Evolutionary conservation across 2,113 vertebrate species (phyloP), one percentile per base, ranked within the genome.

Genomic region (Coptodon rendalli): DNA sequence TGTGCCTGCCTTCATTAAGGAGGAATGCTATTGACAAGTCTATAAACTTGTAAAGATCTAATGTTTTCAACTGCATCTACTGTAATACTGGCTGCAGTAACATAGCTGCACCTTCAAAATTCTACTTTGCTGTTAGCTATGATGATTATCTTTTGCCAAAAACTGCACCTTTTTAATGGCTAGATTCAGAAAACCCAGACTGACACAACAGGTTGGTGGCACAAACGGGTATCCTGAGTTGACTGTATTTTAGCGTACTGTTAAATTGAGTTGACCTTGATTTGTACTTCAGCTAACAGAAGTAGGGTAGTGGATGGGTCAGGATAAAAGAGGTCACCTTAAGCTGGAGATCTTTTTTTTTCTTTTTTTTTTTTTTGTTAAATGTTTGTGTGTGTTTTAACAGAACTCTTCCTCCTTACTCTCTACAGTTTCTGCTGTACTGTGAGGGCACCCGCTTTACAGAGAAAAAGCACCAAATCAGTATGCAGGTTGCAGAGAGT

Each of bases 391-490:
- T 81, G 48, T 79, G 7, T 85, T 2, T 56, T 89, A 83, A 87
- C 71, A 12, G 17, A 6, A 14, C 57, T 89, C 84, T 22, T 66
- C 6, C 27, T 78, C 71, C 45, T 78, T 29, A 84, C 9, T 40
- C 50, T 78, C 40, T 43, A 48, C 87, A 99, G 99, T 99, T 99
- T 78, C 97, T 99, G 76, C 95, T 99, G 89, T 99, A 99, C 91
- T 99, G 98, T 5, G 98, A 99, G 92, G 99, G 99, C 53, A 99
- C 99, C 7, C 97, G 98, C 90, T 99, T 99, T 88, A 99, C 99
- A 1, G 98, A 99, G 96, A 97, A 97, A 84, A 99, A 99, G 93
- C 99, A 99, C 91, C 96, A 98, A 17, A 97, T 99, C 96, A 99
- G 98, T 63, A 99, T 99, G 98, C 97, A 99, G 94, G 98, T 99